Evolutionary conservation across 2,888 invertebrate genomes (phyloP).

Genomic region (Pimpla rufipes): DNA sequence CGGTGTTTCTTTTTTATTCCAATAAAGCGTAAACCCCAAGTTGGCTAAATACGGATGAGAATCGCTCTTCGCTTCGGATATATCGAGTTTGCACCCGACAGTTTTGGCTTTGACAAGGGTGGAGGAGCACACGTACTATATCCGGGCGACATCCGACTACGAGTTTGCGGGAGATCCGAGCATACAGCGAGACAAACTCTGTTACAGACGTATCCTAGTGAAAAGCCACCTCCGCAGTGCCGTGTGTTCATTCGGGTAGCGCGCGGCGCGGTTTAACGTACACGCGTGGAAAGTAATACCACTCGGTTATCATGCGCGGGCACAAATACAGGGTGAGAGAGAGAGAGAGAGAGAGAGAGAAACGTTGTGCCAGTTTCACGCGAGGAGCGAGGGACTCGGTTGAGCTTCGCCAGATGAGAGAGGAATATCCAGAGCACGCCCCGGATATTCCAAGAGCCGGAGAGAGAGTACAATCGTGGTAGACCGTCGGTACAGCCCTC

Average conservation of each 20-base stretch:
- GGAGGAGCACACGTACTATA: constrained; percentile 18
- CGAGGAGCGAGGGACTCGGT: constrained; percentile 40
- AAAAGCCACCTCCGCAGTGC: constrained; percentile 12
- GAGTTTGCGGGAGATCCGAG: constrained; percentile 40
- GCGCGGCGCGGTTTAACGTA: constrained; percentile 3
- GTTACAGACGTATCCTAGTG: constrained; percentile 28
- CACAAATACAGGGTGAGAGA: constrained; percentile 56
- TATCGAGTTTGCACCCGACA: constrained; percentile 31
- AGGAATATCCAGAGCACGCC: constrained; percentile 46
- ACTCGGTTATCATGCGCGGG: constrained; percentile 16
- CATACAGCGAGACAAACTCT: constrained; percentile 36
- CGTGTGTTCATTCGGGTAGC: constrained; percentile 13
- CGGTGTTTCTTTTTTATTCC: not conserved
- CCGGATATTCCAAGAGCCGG: constrained; percentile 56
- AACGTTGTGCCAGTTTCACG: constrained; percentile 53
- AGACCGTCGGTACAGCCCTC: constrained; percentile 51
- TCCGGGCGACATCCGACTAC: constrained; percentile 13
- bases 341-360: too few species aligned
- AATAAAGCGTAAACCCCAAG: not conserved
- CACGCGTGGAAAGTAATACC: constrained; percentile 15
- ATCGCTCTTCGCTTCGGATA: constrained; percentile 1
- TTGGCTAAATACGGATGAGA: not conserved
- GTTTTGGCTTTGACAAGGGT: constrained; percentile 47
- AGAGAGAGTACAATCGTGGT: constrained; percentile 5
- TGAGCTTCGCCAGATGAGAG: constrained; percentile 49